These are phyloP conservation scores for Archaeoteleia sp. DNA, from an alignment of 2,888 invertebrate species.

Conservation along the genomic window DNA sequence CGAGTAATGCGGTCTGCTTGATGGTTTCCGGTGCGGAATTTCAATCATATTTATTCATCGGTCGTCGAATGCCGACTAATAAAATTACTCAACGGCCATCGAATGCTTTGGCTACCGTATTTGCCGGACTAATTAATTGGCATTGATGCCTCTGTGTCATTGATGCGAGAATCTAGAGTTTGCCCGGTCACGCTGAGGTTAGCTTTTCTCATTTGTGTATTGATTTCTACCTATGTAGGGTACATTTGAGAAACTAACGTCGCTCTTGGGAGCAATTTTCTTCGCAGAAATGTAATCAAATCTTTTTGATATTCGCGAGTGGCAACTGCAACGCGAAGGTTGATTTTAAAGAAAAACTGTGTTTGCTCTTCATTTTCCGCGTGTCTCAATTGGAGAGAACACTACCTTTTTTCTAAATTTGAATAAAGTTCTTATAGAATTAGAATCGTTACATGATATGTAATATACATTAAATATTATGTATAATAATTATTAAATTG, in stretches of 20 bases:
- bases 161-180: constrained; percentile 54
- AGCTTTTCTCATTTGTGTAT: constrained; percentile 34
- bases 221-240: constrained; percentile 25
- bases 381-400: constrained; percentile 20
- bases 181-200: constrained; percentile 23
- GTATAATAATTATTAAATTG: too few species aligned
- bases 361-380: constrained; percentile 17
- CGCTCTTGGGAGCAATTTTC: constrained; percentile 6
- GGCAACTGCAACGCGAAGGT: constrained; percentile 4
- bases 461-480: too few species aligned
- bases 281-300: constrained; percentile 25
- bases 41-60: constrained; percentile 58
- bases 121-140: constrained; percentile 66
- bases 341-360: constrained; percentile 21
- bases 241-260: constrained; percentile 21
- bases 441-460: too few species aligned
- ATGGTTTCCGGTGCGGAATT: constrained; percentile 26
- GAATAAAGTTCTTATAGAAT: too few species aligned
- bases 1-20: constrained; percentile 23
- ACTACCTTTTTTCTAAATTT: too few species aligned
- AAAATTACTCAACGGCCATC: constrained; percentile 57
- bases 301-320: constrained; percentile 14
- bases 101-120: constrained; percentile 44
- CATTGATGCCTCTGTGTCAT: constrained; percentile 65
- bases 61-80: constrained; percentile 54